Conservation (phyloP, 1,140 invertebrate species). For the Holotrichia oblita region DNA sequence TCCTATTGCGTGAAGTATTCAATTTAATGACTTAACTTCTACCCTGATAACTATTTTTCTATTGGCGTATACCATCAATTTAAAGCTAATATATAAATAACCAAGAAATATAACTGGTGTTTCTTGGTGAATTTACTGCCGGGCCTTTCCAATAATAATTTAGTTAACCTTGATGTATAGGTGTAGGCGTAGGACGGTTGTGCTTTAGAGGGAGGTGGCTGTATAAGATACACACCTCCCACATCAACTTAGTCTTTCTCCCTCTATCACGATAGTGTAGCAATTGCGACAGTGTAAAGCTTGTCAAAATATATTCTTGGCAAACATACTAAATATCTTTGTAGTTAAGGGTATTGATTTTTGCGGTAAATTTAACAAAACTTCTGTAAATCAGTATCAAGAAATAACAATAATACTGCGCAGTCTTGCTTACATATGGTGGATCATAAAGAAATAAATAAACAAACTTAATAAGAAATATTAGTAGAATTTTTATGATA, state of each 20-base stretch:
- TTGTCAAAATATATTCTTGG: neutral
- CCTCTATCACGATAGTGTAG: neutral
- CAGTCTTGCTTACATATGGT: too few relatives aligned
- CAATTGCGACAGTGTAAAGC: neutral
- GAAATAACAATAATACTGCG: too few relatives aligned
- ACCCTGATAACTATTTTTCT: too few relatives aligned
- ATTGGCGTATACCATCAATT: too few relatives aligned
- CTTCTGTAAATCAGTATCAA: neutral
- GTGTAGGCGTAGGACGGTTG: neutral
- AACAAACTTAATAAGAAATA: too few relatives aligned
- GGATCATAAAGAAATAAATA: too few relatives aligned
- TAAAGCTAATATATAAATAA: too few relatives aligned
- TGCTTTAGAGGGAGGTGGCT: constrained; percentile 5
- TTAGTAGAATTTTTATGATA: too few relatives aligned
- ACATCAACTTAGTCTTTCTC: neutral
- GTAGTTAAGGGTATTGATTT: neutral
- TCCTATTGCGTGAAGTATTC: too few relatives aligned
- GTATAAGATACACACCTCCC: neutral
- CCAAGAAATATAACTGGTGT: neutral
- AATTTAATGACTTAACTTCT: too few relatives aligned
- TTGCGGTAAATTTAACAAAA: neutral
- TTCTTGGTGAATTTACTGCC: neutral
- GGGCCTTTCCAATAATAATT: neutral
- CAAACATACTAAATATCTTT: neutral
- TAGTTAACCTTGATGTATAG: neutral